phyloP scores from a whole-genome alignment of 2,797 vertebrate species.

The Squalus acanthias region DNA sequence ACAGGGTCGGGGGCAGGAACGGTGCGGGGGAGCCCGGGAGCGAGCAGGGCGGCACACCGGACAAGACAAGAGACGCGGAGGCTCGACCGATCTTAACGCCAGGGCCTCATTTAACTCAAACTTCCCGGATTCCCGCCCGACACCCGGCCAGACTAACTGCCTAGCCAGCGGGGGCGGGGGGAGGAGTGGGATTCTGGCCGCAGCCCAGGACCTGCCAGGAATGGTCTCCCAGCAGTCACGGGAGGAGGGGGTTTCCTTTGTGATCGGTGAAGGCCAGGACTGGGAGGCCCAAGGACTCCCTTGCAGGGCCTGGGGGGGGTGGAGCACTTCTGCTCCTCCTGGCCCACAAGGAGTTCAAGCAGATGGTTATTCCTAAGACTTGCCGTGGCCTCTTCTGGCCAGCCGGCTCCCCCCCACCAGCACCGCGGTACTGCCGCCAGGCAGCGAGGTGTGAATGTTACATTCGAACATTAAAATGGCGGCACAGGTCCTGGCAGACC shows the following conservation, averaged over 20 bases:
- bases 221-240: background rate
- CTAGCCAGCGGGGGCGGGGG: background rate
- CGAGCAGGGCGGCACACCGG: too few relatives aligned
- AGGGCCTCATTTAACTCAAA: background rate
- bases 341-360: background rate
- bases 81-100: background rate
- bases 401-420: background rate
- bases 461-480: background rate
- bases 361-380: background rate
- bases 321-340: background rate
- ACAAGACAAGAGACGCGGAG: background rate
- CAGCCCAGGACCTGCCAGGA: background rate
- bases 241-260: background rate
- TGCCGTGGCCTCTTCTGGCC: background rate
- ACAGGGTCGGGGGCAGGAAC: background rate
- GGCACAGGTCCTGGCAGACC: background rate
- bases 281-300: background rate
- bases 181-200: background rate
- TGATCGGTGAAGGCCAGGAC: too few relatives aligned
- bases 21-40: background rate
- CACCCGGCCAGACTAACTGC: background rate
- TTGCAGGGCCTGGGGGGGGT: background rate
- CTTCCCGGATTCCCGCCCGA: background rate
- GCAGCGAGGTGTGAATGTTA: too few relatives aligned
- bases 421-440: too few relatives aligned